phyloP scores from a whole-genome alignment of 2,797 vertebrate species.

The Diplodus sargus region DNA sequence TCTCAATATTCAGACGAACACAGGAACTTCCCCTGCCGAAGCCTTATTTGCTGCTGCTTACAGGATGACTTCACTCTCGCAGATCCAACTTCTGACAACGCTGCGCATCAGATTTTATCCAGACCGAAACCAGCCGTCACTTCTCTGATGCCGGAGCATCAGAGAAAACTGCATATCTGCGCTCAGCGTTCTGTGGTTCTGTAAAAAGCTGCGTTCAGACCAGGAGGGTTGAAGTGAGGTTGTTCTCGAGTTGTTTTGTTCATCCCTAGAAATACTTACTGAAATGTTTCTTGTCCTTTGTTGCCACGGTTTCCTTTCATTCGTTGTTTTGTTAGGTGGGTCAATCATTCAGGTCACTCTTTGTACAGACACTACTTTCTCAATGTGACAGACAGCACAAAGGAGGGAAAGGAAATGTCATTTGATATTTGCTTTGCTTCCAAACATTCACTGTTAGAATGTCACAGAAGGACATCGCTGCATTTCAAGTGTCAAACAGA shows the following conservation, averaged over 20 bases:
- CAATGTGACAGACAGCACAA: conserved; percentile 18
- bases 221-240: conserved; percentile 13
- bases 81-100: conserved; percentile 61
- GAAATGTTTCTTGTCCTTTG: conserved; percentile 11
- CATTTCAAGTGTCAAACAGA: conserved; percentile 8
- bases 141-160: conserved; percentile 22
- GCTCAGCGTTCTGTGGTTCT: conserved; percentile 17
- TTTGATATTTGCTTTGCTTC: conserved; percentile 48
- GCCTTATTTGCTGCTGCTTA: conserved; percentile 68
- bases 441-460: conserved; percentile 40
- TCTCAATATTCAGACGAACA: conserved; percentile 57
- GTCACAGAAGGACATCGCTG: conserved; percentile 45
- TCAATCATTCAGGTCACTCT: conserved; percentile 18
- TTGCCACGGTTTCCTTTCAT: not conserved
- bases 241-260: conserved; percentile 13
- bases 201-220: conserved; percentile 8
- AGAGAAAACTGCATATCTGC: conserved; percentile 23
- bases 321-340: conserved; percentile 6
- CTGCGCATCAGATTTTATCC: conserved; percentile 42
- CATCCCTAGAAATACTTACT: not conserved
- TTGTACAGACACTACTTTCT: conserved; percentile 2
- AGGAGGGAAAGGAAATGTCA: conserved; percentile 38
- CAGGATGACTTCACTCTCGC: conserved; percentile 66
- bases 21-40: conserved; percentile 52
- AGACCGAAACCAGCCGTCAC: conserved; percentile 52